Base-by-base conservation (phyloP, 2,888 invertebrate species). In the Lepidocyrtinus sp. region DNA sequence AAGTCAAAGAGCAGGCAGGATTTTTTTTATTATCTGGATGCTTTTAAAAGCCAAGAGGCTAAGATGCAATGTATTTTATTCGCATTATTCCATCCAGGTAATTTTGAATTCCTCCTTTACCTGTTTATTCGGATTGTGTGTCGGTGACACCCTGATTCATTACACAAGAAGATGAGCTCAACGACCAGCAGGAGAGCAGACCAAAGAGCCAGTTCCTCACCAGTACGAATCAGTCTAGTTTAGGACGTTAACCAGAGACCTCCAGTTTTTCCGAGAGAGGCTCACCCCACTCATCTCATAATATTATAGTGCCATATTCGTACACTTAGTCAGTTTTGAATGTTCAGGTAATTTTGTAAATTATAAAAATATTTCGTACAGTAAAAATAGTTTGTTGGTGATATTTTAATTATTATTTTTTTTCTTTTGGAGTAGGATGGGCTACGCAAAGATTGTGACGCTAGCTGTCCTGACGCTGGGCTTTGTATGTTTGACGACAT, bases 101-200 rank as follows among this genome's bases (percentile, higher is more conserved):
- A 65, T 63, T 75, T 64, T 36, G 64, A 69, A 80, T 70, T 70
- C 70, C 61, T 74, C 59, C 27, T 73, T 73, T 69, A 65, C 59
- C 64, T 75, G n/a, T n/a, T n/a, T n/a, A n/a, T n/a, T n/a, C n/a
- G n/a, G n/a, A n/a, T n/a, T n/a, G n/a, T n/a, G n/a, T n/a, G n/a
- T n/a, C n/a, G n/a, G 75, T 80, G 80, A 80, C 80, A 80, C 75
- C 80, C 70, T 75, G 80, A 80, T 75, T 71, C 72, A 73, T 73
- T 76, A 69, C 70, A 65, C 45, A 55, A 22, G 62, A 46, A 45
- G 61, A 61, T 27, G 62, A 75, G 73, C 69, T 69, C 72, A 74
- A 82, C 77, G 73, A 72, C 75, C 77, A 70, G 71, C 9, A 61
- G 61, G 46, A 46, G 73, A 77, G 24, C 19, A 72, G 24, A 46